Conservation (phyloP, 1,140 invertebrate species). For the Melitaea cinxia region DNA sequence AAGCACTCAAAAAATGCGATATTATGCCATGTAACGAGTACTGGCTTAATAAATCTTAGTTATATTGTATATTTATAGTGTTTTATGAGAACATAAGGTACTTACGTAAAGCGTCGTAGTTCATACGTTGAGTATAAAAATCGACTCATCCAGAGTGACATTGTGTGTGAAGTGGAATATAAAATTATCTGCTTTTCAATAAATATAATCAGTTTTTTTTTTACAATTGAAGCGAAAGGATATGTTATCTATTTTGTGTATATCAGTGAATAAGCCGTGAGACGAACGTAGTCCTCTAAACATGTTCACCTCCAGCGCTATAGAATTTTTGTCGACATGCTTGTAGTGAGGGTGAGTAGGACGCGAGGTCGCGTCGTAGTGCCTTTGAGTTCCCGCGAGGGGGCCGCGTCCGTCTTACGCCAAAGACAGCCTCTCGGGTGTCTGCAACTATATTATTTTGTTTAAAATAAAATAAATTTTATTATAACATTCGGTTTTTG, state of each 20-base stretch:
- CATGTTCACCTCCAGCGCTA: conserved; percentile 48
- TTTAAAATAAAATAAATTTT: conserved; percentile 77
- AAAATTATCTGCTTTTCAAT: conserved; percentile 74
- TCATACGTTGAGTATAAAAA: conserved; percentile 22
- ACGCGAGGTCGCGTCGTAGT: conserved; percentile 43
- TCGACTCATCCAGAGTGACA: conserved; percentile 19
- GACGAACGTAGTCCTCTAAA: conserved; percentile 55
- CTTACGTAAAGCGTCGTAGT: conserved; percentile 53
- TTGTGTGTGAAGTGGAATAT: conserved; percentile 31
- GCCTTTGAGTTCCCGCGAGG: conserved; percentile 51
- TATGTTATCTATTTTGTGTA: conserved; percentile 76
- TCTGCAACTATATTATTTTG: conserved; percentile 71
- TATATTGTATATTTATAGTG: conserved; percentile 35
- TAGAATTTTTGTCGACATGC: conserved; percentile 44
- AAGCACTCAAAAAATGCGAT: conserved; percentile 2
- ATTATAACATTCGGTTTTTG: conserved; percentile 54
- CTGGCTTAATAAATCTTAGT: conserved; percentile 12
- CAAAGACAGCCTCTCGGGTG: conserved; percentile 28
- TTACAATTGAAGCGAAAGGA: conserved; percentile 60
- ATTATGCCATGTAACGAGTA: not conserved
- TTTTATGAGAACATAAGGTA: conserved; percentile 62
- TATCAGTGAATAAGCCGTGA: conserved; percentile 56
- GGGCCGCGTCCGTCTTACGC: conserved; percentile 49
- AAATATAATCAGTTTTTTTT: conserved; percentile 67
- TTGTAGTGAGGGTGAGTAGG: conserved; percentile 40